Evolutionary conservation across 2,113 vertebrate genomes (phyloP).

Genomic region (Sinocyclocheilus anshuiensis): DNA sequence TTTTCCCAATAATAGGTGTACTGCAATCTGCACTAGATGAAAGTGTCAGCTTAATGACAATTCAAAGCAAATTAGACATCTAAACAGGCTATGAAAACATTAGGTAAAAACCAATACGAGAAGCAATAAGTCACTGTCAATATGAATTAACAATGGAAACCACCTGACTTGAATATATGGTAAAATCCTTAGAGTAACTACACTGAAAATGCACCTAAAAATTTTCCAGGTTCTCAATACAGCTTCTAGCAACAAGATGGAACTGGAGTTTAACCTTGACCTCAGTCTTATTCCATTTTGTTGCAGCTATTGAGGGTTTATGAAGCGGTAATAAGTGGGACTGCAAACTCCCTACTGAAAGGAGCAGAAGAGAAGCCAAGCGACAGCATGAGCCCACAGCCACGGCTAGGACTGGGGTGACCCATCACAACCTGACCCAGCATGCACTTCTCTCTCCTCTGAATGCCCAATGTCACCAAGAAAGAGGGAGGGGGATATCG

Average conservation of each 20-base stretch:
- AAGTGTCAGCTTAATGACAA: not conserved
- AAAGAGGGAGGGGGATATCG: slow-evolving; percentile 23
- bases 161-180: not conserved
- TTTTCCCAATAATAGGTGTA: not conserved
- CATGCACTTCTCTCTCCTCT: slow-evolving; percentile 61
- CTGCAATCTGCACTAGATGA: not conserved
- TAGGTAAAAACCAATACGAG: not conserved
- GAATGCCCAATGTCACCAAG: slow-evolving; percentile 57
- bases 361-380: slow-evolving; percentile 63
- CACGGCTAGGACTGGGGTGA: not conserved
- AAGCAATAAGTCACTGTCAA: not conserved
- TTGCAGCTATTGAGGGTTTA: slow-evolving; percentile 70
- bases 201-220: not conserved
- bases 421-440: slow-evolving; percentile 55
- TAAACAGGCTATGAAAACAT: not conserved
- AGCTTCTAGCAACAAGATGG: slow-evolving; percentile 14
- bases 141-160: not conserved
- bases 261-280: slow-evolving; percentile 69
- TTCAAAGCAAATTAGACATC: slow-evolving; percentile 2
- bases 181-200: not conserved
- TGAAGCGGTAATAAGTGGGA: slow-evolving; percentile 74
- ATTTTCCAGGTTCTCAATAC: slow-evolving; percentile 24
- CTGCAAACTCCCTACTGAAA: slow-evolving; percentile 68
- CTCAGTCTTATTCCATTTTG: slow-evolving; percentile 70
- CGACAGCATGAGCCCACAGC: slow-evolving; percentile 61